Percentiles rank a stretch among this genome's conserved stretches.
These are phyloP conservation scores for Apostichopus californicus DNA, from an alignment of 35 echinoderm and acorn worm genomes.

Conservation along the genomic window DNA sequence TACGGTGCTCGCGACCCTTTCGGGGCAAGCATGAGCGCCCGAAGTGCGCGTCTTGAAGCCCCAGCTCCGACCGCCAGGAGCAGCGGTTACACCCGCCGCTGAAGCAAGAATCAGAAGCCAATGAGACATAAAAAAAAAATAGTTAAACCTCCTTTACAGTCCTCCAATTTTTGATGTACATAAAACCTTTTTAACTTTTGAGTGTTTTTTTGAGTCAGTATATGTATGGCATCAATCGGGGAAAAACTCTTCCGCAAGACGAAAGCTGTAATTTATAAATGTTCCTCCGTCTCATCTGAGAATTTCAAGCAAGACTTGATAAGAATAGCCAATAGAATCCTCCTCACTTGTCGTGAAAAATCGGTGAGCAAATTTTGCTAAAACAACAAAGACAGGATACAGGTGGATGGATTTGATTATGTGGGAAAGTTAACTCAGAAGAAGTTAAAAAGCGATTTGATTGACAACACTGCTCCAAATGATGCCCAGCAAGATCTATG, in stretches of 20 bases:
- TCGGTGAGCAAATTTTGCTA: no score
- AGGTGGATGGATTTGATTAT: no score
- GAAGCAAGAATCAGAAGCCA: slow-evolving; percentile 5
- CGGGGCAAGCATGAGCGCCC: slow-evolving; percentile 8
- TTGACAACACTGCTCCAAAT: no score
- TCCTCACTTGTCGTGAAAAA: no score
- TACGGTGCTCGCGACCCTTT: slow-evolving; percentile 29
- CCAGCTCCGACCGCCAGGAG: neutral
- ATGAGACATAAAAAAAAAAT: neutral
- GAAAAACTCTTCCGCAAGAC: neutral
- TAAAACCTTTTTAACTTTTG: neutral
- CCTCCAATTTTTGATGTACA: slow-evolving; percentile 2
- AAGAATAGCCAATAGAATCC: no score
- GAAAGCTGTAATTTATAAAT: no score
- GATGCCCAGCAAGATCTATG: no score
- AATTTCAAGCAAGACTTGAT: no score
- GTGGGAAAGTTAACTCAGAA: no score
- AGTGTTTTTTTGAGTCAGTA: neutral
- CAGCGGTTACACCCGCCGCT: slow-evolving; percentile 30
- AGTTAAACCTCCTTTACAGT: neutral
- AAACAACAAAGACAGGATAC: no score
- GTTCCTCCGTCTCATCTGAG: no score
- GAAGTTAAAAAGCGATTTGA: no score
- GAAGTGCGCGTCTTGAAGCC: slow-evolving; percentile 21
- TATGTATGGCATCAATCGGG: neutral